Evolutionary conservation across 1,140 invertebrate genomes (phyloP).

Genomic region (Drosophila pruinosa): DNA sequence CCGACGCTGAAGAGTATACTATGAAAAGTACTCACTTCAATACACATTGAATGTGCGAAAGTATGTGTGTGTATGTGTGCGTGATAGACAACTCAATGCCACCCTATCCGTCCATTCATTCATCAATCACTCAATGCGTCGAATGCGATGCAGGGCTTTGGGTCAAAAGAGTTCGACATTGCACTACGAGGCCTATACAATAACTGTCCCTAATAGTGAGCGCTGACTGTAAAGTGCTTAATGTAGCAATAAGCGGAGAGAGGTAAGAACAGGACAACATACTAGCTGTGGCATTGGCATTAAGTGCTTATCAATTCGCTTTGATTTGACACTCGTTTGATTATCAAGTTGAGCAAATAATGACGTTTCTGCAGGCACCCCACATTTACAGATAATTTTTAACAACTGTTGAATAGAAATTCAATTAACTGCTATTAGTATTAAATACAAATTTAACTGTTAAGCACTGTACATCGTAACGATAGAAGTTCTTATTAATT

Average conservation of each 20-base stretch:
- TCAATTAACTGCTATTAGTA: too few relatives aligned
- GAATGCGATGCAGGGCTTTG: slow-evolving; percentile 44
- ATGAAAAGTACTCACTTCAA: background rate
- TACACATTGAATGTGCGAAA: background rate
- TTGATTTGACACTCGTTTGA: slow-evolving; percentile 37
- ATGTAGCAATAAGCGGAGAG: slow-evolving; percentile 45
- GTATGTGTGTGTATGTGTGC: slow-evolving; percentile 1
- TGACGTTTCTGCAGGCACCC: background rate
- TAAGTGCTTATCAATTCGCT: slow-evolving; percentile 55
- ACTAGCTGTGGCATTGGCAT: slow-evolving; percentile 57
- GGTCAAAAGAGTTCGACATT: slow-evolving; percentile 57
- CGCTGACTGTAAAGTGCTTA: slow-evolving; percentile 48
- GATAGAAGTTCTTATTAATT: too few relatives aligned
- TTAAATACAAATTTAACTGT: too few relatives aligned
- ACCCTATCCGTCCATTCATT: slow-evolving; percentile 2
- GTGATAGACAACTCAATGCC: slow-evolving; percentile 50
- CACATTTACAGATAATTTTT: background rate
- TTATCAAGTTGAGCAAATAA: background rate
- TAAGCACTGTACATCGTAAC: too few relatives aligned
- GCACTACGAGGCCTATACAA: slow-evolving; percentile 29
- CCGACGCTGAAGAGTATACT: slow-evolving; percentile 21
- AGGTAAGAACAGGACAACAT: background rate
- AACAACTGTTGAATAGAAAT: too few relatives aligned
- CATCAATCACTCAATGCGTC: slow-evolving; percentile 65
- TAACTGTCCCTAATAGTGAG: slow-evolving; percentile 10